A percentile compares a stretch with the other conserved stretches of the same genome.
Evolutionary conservation across 2,797 vertebrate species (phyloP).

Genomic region (Acipenser transmontanus): DNA sequence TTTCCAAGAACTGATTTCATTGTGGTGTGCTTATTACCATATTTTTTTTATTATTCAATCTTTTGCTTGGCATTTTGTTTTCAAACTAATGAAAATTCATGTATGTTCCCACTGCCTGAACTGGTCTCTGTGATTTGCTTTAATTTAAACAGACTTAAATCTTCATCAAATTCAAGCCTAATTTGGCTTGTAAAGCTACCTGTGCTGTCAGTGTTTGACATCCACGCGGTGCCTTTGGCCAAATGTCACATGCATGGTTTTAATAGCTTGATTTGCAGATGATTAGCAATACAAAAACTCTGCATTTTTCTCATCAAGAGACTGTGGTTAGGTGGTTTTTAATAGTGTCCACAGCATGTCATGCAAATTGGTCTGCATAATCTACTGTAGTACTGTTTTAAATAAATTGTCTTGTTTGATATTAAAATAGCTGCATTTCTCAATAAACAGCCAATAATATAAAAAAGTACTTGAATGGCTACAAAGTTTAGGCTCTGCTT

Average conservation of each 20-base stretch:
- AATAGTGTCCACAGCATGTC: slow-evolving; percentile 1
- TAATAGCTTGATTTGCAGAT: slow-evolving; percentile 68
- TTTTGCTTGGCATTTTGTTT: not conserved
- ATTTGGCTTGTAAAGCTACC: slow-evolving; percentile 60
- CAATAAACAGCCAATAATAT: too few species aligned
- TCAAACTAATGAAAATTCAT: slow-evolving; percentile 35
- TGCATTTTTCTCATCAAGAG: slow-evolving; percentile 45
- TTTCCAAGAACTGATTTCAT: too few species aligned
- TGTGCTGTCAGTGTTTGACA: slow-evolving; percentile 68
- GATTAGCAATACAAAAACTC: slow-evolving; percentile 63
- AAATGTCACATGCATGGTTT: slow-evolving; percentile 52
- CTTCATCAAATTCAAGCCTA: slow-evolving; percentile 49
- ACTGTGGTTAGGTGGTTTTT: slow-evolving; percentile 35
- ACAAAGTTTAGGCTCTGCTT: too few species aligned
- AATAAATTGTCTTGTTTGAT: slow-evolving; percentile 54
- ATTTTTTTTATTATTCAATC: too few species aligned
- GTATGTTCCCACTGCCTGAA: slow-evolving; percentile 45
- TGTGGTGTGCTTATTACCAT: too few species aligned
- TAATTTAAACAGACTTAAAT: too few species aligned
- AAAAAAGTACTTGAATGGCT: too few species aligned
- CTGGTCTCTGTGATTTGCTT: slow-evolving; percentile 49
- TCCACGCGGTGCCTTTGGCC: slow-evolving; percentile 65
- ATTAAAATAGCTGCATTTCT: slow-evolving; percentile 38
- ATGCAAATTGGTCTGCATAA: slow-evolving; percentile 26
- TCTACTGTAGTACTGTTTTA: slow-evolving; percentile 35